These are phyloP conservation scores for Ispidina picta DNA, from an alignment of 2,797 vertebrate genomes.

Conservation along the genomic window DNA sequence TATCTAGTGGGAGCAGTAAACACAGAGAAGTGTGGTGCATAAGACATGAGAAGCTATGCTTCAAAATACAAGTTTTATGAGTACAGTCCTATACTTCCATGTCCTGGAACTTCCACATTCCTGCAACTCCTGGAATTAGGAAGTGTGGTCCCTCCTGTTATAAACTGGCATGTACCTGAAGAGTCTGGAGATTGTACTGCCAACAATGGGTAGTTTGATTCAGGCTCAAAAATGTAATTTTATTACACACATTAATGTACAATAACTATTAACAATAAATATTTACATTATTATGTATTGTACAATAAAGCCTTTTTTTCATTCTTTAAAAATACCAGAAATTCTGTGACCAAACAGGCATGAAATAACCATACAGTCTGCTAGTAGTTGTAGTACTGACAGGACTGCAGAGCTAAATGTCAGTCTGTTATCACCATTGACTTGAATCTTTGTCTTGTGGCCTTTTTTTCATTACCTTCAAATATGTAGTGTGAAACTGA, in stretches of 20 bases:
- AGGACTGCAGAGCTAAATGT: background rate
- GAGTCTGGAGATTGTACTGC: background rate
- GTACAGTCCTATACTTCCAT: background rate
- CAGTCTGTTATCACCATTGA: background rate
- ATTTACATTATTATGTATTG: background rate
- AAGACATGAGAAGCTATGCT: background rate
- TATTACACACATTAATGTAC: background rate
- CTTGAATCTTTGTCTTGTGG: background rate
- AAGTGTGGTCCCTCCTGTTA: background rate
- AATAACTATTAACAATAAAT: too few species aligned
- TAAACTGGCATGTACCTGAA: rapidly evolving
- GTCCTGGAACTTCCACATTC: background rate
- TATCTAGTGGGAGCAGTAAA: background rate
- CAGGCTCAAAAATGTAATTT: background rate
- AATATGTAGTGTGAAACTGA: background rate
- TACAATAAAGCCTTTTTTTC: background rate
- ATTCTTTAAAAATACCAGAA: background rate
- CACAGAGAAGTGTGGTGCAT: background rate
- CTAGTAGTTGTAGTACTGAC: background rate
- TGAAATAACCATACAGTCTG: rapidly evolving
- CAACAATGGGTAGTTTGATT: background rate
- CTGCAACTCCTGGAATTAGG: background rate
- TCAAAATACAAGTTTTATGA: background rate
- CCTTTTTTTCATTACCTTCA: background rate
- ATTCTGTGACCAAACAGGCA: background rate